These are phyloP conservation scores for Chunga burmeisteri DNA, from an alignment of 2,113 vertebrate genomes.

Conservation along the genomic window DNA sequence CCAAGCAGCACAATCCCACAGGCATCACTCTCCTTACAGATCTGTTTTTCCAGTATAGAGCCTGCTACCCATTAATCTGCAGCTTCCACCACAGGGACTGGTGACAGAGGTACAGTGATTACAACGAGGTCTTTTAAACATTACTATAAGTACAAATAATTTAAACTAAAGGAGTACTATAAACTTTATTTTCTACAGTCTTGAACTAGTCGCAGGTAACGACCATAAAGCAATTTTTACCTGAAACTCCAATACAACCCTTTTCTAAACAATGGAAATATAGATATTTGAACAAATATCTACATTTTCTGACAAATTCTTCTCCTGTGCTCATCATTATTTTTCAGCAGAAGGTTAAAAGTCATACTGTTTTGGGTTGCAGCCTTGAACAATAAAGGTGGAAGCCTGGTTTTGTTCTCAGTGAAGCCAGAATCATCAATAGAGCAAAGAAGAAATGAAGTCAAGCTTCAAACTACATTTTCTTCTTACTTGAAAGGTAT, in stretches of 20 bases:
- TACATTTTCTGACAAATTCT: not conserved
- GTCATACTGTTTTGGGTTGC: not conserved
- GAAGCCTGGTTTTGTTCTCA: not conserved
- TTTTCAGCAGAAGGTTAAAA: not conserved
- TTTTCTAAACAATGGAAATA: not conserved
- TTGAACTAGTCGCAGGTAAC: not conserved
- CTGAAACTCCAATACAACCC: not conserved
- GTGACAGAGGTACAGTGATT: not conserved
- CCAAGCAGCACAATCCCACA: not conserved
- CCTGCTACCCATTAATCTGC: not conserved
- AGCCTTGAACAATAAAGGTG: not conserved
- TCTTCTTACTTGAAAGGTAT: not conserved
- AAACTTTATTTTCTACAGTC: not conserved
- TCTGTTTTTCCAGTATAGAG: not conserved
- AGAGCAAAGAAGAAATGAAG: not conserved
- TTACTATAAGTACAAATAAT: not conserved
- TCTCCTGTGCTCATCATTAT: not conserved
- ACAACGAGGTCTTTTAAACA: not conserved
- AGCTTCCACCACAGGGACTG: not conserved
- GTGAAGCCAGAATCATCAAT: not conserved
- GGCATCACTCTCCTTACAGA: not conserved
- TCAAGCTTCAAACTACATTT: not conserved
- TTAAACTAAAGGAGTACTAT: not conserved
- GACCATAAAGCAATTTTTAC: not conserved
- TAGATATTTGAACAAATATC: not conserved